Evolutionary conservation across 2,888 invertebrate genomes (phyloP), one percentile per base, ranked within the genome.

Genomic region (Volucella inflata): DNA sequence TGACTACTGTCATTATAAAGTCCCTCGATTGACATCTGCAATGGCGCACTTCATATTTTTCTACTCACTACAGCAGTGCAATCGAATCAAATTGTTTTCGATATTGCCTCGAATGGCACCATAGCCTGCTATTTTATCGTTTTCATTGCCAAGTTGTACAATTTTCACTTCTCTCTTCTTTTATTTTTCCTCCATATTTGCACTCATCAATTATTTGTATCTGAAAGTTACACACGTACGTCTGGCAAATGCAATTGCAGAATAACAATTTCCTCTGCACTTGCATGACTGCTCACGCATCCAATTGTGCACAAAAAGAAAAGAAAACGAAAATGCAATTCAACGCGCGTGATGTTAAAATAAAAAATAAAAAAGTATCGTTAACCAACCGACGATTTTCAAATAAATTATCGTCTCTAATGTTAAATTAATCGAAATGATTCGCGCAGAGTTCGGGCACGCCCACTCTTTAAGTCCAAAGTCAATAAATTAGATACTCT

Each of bases 121-220:
- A 21, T 17, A 46, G 38, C 46, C 59, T 38, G 16, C 53, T 68
- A 57, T 59, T 62, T 30, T 42, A 57, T 81, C 62, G 44, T 70
- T 75, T 81, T 81, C 81, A 81, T 81, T 81, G 70, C 80, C 80
- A 80, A 64, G 38, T 42, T 75, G 48, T n/a, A 65, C 38, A 83
- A 78, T 30, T 83, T 83, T 83, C 82, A 83, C 82, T 83, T 83
- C n/a, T n/a, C n/a, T n/a, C n/a, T n/a, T n/a, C n/a, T 83, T 83
- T 30, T 21, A 4, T 21, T 21, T 30, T 30, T 6, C 78, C 68
- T 71, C 75, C 67, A 76, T 60, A 67, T 72, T 72, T 65, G 65
- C 55, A 72, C 46, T 77, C 77, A 42, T 65, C 67, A 77, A 72
- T 60, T 71, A 76, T 67, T 65, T 72, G 51, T 75, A 70, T 67